These are phyloP conservation scores for Ditylenchus weischeri DNA, from an alignment of 2,888 invertebrate genomes.

Conservation along the genomic window DNA sequence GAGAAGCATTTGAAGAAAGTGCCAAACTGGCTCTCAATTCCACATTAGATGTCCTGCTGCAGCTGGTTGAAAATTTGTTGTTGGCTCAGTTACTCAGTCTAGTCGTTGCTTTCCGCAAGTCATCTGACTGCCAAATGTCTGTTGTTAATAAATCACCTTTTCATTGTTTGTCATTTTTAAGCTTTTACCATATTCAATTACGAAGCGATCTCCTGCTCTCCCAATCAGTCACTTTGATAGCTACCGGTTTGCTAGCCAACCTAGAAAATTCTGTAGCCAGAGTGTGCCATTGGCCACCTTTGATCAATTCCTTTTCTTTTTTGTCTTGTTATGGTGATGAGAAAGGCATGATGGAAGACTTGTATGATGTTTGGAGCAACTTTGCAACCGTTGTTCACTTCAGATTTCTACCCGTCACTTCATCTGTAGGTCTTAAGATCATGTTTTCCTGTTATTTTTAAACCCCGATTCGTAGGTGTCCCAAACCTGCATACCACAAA, in stretches of 20 bases:
- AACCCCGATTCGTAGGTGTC: constrained; percentile 24
- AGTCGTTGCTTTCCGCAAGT: constrained; percentile 38
- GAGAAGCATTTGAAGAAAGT: constrained; percentile 36
- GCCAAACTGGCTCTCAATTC: constrained; percentile 36
- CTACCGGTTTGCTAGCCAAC: constrained; percentile 48
- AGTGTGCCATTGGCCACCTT: constrained; percentile 21
- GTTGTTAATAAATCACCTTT: too few relatives aligned
- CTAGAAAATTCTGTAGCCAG: constrained; percentile 23
- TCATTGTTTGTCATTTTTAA: too few relatives aligned
- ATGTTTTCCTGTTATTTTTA: constrained; percentile 9
- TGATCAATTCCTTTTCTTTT: constrained; percentile 50
- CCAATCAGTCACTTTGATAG: constrained; percentile 49
- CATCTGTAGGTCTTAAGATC: constrained; percentile 26
- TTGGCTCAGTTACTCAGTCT: constrained; percentile 47
- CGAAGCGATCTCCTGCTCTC: constrained; percentile 52
- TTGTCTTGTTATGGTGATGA: constrained; percentile 56
- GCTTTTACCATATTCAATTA: constrained; percentile 49
- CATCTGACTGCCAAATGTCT: constrained; percentile 34
- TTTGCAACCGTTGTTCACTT: constrained; percentile 43
- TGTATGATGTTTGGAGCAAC: constrained; percentile 41
- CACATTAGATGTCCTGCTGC: constrained; percentile 43
- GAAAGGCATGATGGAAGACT: constrained; percentile 56
- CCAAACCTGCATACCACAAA: constrained; percentile 50
- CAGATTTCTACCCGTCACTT: constrained; percentile 36
- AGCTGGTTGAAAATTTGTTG: constrained; percentile 43